Evolutionary conservation across 2,113 vertebrate species (phyloP), one percentile per base, ranked within the genome.

Genomic region (Austrofundulus limnaeus): DNA sequence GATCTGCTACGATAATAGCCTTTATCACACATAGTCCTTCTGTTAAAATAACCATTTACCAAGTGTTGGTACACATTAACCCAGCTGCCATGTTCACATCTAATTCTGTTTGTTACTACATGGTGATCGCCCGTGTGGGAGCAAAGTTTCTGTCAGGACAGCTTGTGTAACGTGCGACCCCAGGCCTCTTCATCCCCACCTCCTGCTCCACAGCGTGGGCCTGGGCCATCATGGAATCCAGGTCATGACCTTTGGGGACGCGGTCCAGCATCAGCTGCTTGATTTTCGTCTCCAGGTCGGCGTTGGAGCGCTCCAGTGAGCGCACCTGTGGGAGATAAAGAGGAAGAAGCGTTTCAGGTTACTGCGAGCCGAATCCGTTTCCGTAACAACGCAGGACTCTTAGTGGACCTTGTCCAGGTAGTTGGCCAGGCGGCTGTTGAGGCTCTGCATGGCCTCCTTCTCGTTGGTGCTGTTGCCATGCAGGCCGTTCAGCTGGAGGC

Each of bases 371-470:
- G 38, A 46, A 11, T 57, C 28, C 37, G 58, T 43, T 77, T 49
- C 61, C 10, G n/a, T 2, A 53, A 70, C 66, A 65, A 63, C 8
- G 61, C 23, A 11, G 14, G 11, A 11, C 31, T 51, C 50, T 52
- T 1, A 1, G 65, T 75, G 34, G 2, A 91, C 89, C 85, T 94
- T 92, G 69, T 94, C 91, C 87, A 92, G 73, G 77, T 92, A 94
- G 80, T 79, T 95, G 14, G 95, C 94, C 79, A 96, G 88, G 7
- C 95, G 95, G 84, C 46, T 91, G 41, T 96, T 96, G 66, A 96
- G 94, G 70, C 93, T 94, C 91, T 96, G 94, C 95, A 96, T 95
- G 78, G 95, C 94, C 64, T 95, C 94, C 74, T 96, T 96, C 16
- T 95, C 94, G 1, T 93, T 93, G 85, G 77, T 46, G 77, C 85